Evolutionary conservation across 2,888 invertebrate species (phyloP), one percentile per base, ranked within the genome.

Genomic region (Sinhomidia bicolor): DNA sequence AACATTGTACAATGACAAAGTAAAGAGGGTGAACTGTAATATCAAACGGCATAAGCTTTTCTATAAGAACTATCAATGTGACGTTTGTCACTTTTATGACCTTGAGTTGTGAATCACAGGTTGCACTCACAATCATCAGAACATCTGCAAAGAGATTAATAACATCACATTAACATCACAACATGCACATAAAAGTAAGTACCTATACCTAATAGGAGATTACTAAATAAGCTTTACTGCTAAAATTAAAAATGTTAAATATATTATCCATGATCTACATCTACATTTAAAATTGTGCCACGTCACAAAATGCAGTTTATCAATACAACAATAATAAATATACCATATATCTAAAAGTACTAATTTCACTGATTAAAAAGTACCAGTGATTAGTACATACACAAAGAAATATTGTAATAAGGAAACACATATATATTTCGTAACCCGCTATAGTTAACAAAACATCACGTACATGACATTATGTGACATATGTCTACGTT

Each of bases 221-320:
- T n/a, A n/a, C n/a, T n/a, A n/a, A n/a, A n/a, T n/a, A n/a, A n/a
- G 36, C 36, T 36, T 36, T 36, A 36, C 7, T 36, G 36, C 36
- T 7, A 36, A 36, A 36, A 36, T 36, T 12, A 51, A 51, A 51
- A 1, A 54, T 54, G 20, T n/a, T 3, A 51, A 51, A 51, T 17
- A 60, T 1, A 14, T 12, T 26, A 65, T 32, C 65, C 65, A 65
- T 65, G 65, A 65, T 65, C 65, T 65, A 65, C 65, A 65, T 65
- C 65, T 32, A 65, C 12, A 65, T 12, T 26, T 62, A 26, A 26
- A 26, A 62, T 5, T 62, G 62, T 68, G 17, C 17, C 68, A 17
- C 20, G 20, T 17, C 17, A 54, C 57, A 57, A 7, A 57, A 57
- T n/a, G 3, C 51, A 54, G 2, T 47, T 47, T 47, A 7, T 47